A percentile compares a stretch with the other conserved stretches of the same genome.
These are phyloP conservation scores for Centruroides sculpturatus DNA, from an alignment of 1,140 invertebrate species.

Conservation along the genomic window DNA sequence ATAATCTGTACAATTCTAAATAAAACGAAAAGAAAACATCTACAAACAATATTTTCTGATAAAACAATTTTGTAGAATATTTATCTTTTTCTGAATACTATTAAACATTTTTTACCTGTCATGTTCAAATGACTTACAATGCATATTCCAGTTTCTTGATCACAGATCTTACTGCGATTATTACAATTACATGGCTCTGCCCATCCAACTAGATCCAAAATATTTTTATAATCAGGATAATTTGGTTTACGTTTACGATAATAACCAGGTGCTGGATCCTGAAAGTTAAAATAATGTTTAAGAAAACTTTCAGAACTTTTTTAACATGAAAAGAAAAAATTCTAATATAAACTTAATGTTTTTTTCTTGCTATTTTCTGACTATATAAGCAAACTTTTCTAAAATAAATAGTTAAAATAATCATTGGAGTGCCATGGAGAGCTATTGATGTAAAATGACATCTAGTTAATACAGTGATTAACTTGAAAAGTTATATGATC, in stretches of 20 bases:
- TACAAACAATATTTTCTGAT: neutral
- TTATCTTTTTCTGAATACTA: neutral
- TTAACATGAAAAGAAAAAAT: no score
- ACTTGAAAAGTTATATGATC: no score
- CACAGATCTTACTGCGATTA: slow-evolving; percentile 56
- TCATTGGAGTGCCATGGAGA: no score
- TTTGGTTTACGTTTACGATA: slow-evolving; percentile 49
- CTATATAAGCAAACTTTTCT: no score
- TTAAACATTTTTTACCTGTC: no score
- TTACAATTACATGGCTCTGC: slow-evolving; percentile 69
- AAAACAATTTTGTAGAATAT: neutral
- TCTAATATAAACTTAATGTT: no score
- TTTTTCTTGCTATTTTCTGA: no score
- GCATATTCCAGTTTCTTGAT: slow-evolving; percentile 73
- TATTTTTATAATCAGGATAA: slow-evolving; percentile 41
- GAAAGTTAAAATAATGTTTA: no score
- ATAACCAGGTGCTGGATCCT: slow-evolving; percentile 66
- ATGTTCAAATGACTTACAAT: slow-evolving; percentile 37
- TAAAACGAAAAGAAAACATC: slow-evolving; percentile 3
- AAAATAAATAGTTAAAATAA: no score
- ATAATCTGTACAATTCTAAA: slow-evolving; percentile 64
- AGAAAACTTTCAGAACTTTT: no score
- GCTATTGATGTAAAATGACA: no score
- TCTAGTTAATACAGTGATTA: no score
- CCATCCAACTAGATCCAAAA: slow-evolving; percentile 56